These are phyloP conservation scores for Pseudomugil gertrudae DNA, from an alignment of 2,797 vertebrate species.

Conservation along the genomic window DNA sequence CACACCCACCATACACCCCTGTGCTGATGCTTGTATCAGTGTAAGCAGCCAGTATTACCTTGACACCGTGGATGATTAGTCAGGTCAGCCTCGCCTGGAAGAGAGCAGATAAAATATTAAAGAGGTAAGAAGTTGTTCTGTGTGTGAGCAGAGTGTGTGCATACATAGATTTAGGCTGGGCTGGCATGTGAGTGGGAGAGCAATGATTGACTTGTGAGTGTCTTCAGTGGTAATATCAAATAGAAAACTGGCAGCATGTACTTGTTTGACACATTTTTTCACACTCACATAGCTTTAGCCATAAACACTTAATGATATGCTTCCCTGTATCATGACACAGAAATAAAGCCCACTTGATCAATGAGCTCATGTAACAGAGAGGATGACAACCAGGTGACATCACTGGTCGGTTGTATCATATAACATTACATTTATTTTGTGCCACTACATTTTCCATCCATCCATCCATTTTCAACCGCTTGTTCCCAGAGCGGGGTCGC, in stretches of 20 bases:
- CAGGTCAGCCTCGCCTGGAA: slow-evolving; percentile 64
- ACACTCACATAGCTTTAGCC: slow-evolving; percentile 15
- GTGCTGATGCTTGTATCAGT: slow-evolving; percentile 30
- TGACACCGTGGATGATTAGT: slow-evolving; percentile 67
- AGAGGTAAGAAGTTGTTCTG: slow-evolving; percentile 27
- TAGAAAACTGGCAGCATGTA: slow-evolving; percentile 32
- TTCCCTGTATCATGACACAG: slow-evolving; percentile 5
- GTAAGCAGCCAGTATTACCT: slow-evolving; percentile 51
- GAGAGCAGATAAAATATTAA: slow-evolving; percentile 58
- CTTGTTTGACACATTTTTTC: slow-evolving; percentile 2
- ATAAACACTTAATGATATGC: neutral
- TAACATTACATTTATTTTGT: slow-evolving; percentile 24
- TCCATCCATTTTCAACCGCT: no score
- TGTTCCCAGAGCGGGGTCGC: no score
- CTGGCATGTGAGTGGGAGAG: slow-evolving; percentile 43
- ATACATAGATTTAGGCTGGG: slow-evolving; percentile 5
- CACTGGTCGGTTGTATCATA: slow-evolving; percentile 30
- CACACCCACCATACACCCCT: slow-evolving; percentile 22
- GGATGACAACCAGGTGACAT: slow-evolving; percentile 52
- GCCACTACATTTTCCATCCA: neutral
- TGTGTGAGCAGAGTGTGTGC: slow-evolving; percentile 1
- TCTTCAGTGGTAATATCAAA: slow-evolving; percentile 44
- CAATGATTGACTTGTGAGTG: slow-evolving; percentile 23
- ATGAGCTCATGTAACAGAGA: slow-evolving; percentile 49
- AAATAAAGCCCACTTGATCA: slow-evolving; percentile 35